Evolutionary conservation across 2,797 vertebrate genomes (phyloP).

Genomic region (Tangara arthus): DNA sequence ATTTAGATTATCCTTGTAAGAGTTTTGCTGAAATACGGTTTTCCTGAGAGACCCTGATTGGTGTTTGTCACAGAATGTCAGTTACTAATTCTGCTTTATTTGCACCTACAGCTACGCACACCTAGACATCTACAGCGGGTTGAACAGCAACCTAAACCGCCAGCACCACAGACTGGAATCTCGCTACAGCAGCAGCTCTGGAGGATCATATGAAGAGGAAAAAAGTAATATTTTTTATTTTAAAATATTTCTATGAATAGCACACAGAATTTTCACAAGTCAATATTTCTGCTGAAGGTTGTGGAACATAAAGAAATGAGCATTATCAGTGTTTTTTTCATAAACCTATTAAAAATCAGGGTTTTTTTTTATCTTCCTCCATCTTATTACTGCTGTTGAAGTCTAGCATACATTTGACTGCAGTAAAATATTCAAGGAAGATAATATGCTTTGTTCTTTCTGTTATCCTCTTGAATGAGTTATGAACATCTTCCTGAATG

Average conservation of each 20-base stretch:
- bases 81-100: neutral
- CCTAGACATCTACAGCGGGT: conserved; percentile 91
- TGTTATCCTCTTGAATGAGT: neutral
- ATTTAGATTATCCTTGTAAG: neutral
- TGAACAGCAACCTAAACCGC: conserved; percentile 93
- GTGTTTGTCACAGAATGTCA: neutral
- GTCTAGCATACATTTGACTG: neutral
- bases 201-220: conserved; percentile 99
- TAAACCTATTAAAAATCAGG: rapidly evolving
- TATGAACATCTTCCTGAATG: neutral
- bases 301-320: neutral
- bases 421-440: neutral
- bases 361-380: rapidly evolving
- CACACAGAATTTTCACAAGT: neutral
- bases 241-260: neutral
- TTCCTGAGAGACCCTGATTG: neutral
- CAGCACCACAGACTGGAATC: conserved; percentile 98
- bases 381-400: neutral
- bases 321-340: neutral
- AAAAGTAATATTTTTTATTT: conserved; percentile 83
- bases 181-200: conserved; percentile 98
- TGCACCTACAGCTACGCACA: conserved; percentile 83
- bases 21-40: neutral
- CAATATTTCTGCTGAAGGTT: neutral
- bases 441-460: neutral